Evolutionary conservation across 2,113 vertebrate species (phyloP).

Genomic region (Engraulis encrasicolus): DNA sequence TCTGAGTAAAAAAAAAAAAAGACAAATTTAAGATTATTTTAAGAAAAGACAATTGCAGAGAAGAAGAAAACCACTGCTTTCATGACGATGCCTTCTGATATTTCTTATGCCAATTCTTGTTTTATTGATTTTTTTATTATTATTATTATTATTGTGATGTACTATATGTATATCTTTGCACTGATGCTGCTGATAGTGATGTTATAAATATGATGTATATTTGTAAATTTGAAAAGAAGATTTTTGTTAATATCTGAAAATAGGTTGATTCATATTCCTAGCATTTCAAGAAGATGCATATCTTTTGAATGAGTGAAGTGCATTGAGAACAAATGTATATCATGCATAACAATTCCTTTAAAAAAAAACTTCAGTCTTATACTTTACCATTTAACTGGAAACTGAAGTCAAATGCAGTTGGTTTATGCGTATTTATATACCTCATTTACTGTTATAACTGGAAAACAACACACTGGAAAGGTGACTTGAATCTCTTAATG

Average conservation of each 20-base stretch:
- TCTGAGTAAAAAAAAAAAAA: slow-evolving; percentile 73
- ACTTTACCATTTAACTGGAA: slow-evolving; percentile 50
- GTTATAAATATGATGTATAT: slow-evolving; percentile 96
- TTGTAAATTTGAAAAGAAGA: slow-evolving; percentile 94
- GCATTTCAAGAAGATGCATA: slow-evolving; percentile 56
- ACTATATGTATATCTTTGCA: slow-evolving; percentile 99
- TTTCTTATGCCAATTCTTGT: slow-evolving; percentile 85
- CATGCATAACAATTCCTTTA: slow-evolving; percentile 23
- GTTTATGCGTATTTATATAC: slow-evolving; percentile 70
- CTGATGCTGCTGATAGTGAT: slow-evolving; percentile 92
- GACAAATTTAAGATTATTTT: slow-evolving; percentile 61
- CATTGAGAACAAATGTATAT: slow-evolving; percentile 59
- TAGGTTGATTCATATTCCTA: slow-evolving; percentile 64
- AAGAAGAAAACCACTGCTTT: slow-evolving; percentile 69
- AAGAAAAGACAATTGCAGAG: slow-evolving; percentile 67
- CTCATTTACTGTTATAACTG: slow-evolving; percentile 72
- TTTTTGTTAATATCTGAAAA: slow-evolving; percentile 80
- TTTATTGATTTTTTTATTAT: slow-evolving; percentile 82
- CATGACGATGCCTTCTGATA: slow-evolving; percentile 84
- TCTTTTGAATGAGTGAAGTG: slow-evolving; percentile 47
- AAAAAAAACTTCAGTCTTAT: slow-evolving; percentile 14
- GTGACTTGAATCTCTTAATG: slow-evolving; percentile 22
- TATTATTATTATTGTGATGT: slow-evolving; percentile 80
- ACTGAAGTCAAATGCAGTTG: slow-evolving; percentile 54
- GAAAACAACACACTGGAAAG: slow-evolving; percentile 43